These are phyloP conservation scores for Cephus cinctus DNA, from an alignment of 1,140 invertebrate species.

Conservation along the genomic window DNA sequence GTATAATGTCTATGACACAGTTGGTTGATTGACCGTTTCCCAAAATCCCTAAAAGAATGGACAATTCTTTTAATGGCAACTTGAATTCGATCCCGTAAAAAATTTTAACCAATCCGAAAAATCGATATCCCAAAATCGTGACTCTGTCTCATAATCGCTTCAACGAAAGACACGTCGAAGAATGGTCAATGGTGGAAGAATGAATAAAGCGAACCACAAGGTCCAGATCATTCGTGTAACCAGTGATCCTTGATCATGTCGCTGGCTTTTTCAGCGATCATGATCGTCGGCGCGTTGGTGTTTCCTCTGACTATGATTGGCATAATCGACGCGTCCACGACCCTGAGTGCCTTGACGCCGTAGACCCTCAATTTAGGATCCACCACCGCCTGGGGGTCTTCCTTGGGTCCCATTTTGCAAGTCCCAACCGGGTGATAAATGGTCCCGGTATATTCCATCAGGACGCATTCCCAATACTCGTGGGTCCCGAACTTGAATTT, in stretches of 20 bases:
- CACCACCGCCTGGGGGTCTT: conserved; percentile 64
- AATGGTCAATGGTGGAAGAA: no score
- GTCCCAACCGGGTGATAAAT: conserved; percentile 74
- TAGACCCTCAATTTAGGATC: conserved; percentile 68
- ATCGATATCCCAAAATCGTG: no score
- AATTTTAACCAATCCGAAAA: no score
- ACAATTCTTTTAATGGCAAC: no score
- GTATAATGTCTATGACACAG: no score
- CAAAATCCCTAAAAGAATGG: no score
- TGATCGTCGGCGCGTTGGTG: conserved; percentile 75
- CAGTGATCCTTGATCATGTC: conserved; percentile 70
- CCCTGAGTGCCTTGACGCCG: conserved; percentile 68
- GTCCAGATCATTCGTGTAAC: no score
- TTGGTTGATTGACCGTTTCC: no score
- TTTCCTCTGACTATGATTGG: conserved; percentile 71
- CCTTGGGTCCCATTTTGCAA: conserved; percentile 72
- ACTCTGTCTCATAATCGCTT: no score
- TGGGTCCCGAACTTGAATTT: conserved; percentile 51
- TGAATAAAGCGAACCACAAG: no score
- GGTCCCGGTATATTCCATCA: conserved; percentile 62
- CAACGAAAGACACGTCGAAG: no score
- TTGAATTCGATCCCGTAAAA: no score
- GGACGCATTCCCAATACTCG: conserved; percentile 66
- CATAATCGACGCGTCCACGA: conserved; percentile 81
- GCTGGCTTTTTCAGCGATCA: conserved; percentile 76